Conservation (phyloP, 2,888 invertebrate genomes). For the Acronicta psi region DNA sequence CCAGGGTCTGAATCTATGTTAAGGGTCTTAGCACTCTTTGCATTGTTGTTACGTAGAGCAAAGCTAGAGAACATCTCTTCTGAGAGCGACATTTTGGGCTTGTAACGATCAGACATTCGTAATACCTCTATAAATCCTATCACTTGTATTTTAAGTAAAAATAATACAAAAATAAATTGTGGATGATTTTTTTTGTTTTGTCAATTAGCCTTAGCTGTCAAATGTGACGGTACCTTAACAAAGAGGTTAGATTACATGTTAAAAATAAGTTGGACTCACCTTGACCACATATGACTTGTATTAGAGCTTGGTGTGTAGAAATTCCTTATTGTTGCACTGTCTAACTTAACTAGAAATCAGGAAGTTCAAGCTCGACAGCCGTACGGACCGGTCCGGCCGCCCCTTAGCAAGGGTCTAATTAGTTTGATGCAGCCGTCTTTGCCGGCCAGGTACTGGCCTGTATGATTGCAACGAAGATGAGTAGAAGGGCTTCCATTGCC, state of each 20-base stretch:
- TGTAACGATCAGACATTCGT: slow-evolving; percentile 54
- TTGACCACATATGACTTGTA: too few species aligned
- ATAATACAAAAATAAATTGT: slow-evolving; percentile 29
- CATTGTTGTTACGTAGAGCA: slow-evolving; percentile 32
- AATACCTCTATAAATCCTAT: slow-evolving; percentile 3
- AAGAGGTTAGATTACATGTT: not conserved
- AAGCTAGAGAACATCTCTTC: slow-evolving; percentile 51
- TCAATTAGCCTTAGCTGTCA: slow-evolving; percentile 15
- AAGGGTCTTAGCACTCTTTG: slow-evolving; percentile 25
- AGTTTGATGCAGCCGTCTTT: too few species aligned
- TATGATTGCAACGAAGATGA: too few species aligned
- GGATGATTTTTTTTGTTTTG: slow-evolving; percentile 29
- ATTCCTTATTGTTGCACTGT: too few species aligned
- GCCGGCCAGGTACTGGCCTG: too few species aligned
- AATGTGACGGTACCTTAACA: slow-evolving; percentile 10
- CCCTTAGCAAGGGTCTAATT: too few species aligned
- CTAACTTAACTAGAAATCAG: too few species aligned
- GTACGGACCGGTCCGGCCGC: too few species aligned
- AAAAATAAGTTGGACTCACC: too few species aligned
- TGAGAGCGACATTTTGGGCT: slow-evolving; percentile 55
- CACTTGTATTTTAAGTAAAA: slow-evolving; percentile 55
- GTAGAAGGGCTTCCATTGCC: too few species aligned
- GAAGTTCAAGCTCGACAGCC: too few species aligned
- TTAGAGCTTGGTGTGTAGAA: too few species aligned
- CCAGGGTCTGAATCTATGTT: slow-evolving; percentile 52